These are phyloP conservation scores for Rhopalosiphum padi DNA, from an alignment of 1,140 invertebrate species.

Conservation along the genomic window DNA sequence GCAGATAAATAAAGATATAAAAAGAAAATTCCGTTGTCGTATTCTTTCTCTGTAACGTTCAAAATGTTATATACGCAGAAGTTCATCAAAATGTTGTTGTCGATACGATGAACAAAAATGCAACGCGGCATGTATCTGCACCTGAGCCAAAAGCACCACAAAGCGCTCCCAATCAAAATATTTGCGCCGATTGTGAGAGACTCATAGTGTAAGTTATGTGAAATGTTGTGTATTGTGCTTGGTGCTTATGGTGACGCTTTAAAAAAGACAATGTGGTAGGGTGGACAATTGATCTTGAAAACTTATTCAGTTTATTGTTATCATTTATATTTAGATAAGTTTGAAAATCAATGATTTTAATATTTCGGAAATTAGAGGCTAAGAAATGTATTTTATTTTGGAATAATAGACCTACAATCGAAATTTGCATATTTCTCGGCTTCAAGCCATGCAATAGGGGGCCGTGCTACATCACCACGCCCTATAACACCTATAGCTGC, in stretches of 20 bases:
- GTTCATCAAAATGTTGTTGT: conserved; percentile 65
- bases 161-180: conserved; percentile 82
- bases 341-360: not conserved
- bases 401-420: conserved; percentile 62
- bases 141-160: conserved; percentile 70
- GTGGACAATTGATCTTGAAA: not conserved
- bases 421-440: conserved; percentile 70
- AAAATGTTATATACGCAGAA: conserved; percentile 39
- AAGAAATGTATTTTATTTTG: conserved; percentile 47
- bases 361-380: not conserved
- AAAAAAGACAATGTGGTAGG: not conserved
- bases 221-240: conserved; percentile 48
- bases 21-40: not conserved
- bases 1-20: not conserved
- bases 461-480: conserved; percentile 66
- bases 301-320: not conserved
- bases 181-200: conserved; percentile 91
- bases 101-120: conserved; percentile 65
- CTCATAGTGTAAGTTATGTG: conserved; percentile 88
- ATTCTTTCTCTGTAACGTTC: not conserved
- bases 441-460: conserved; percentile 71
- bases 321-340: not conserved
- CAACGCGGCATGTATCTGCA: conserved; percentile 73
- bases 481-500: conserved; percentile 64
- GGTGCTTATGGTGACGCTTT: conserved; percentile 51